Evolutionary conservation across 1,140 invertebrate genomes (phyloP), one percentile per base, ranked within the genome.

Genomic region (Steinernema feltiae): DNA sequence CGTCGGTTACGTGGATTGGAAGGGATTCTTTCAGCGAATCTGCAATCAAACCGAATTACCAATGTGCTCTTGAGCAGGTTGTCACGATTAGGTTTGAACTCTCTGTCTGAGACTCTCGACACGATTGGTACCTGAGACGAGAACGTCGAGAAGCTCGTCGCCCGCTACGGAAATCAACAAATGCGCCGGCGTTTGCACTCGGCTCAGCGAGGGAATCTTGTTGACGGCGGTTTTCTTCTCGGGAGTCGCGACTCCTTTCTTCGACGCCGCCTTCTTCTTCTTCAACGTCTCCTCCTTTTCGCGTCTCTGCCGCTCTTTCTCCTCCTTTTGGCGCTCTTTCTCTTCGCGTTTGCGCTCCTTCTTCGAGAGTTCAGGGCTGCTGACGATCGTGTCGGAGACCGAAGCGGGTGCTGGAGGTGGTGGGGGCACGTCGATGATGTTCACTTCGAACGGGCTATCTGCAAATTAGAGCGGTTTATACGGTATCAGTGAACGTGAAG

Each of bases 101-200:
- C 35, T 41, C 35, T 7, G n/a, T n/a, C n/a, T 18, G 35, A 7
- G 35, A 41, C 27, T 75, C 27, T 73, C 29, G 29, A 74, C 53
- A 73, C 63, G 27, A 74, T 76, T n/a, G 70, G 78, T 87, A 89
- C 91, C 92, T 81, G 92, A 90, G 1, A 95, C 92, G 29, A 92
- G 92, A 70, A 95, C 92, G 29, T 93, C 92, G 72, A 95, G 88
- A 87, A 94, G 93, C 1, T 93, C 93, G 53, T 88, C 88, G 24
- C 92, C 92, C 83, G 93, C 93, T 27, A 95, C 92, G 21, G 91
- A 91, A 87, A 96, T 94, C 83, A 93, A 92, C 88, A 96, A 95
- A 82, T 91, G 92, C 79, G 93, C 93, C 73, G 92, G 88, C 84
- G 93, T 90, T 84, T 93, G 92, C 12, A 96, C 92, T 0, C 94